Base-by-base conservation (phyloP, 2,113 vertebrate species). In the Butorides virescens region DNA sequence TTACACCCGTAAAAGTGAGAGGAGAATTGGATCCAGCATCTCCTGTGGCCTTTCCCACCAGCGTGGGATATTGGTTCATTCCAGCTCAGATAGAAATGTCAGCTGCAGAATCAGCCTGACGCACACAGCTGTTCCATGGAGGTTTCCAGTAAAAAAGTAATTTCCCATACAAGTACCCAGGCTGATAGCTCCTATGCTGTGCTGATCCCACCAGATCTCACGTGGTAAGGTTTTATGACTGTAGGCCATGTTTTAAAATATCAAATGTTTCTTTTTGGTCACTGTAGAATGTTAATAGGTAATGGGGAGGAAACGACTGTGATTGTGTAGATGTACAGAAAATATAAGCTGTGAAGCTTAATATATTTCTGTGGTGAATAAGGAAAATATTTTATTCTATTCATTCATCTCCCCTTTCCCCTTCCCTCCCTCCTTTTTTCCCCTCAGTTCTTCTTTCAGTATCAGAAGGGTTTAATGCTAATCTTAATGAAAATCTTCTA, bases 101-200 rank as follows among this genome's bases (percentile, higher is more conserved):
- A 97, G 96, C 95, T 96, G 95, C 86, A n/a, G 95, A 93, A 86
- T 86, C 95, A 92, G 91, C 77, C 95, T 95, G 93, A 59, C 13
- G 7, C 84, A 90, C 92, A 90, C 95, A 95, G 95, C 94, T 95
- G 93, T 83, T 96, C 92, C 89, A 4, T 44, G 80, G 94, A 95
- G 95, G 91, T 92, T 97, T 96, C 94, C 92, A 97, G 94, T 91
- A 55, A 66, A 96, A 95, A 95, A 93, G 94, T 95, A 94, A 97
- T 97, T 97, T 96, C 96, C 94, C 94, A 94, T 94, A 71, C 87
- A 94, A 93, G 91, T 85, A 52, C 55, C 66, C 63, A 11, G 89
- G 84, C 80, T 80, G 26, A 77, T 37, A 77, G 89, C 85, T 95
- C 87, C 94, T 90, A 21, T 70, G 87, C 80, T 26, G 70, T 23